Base-by-base conservation (phyloP, 2,888 invertebrate species). In the Drosophila parthenogenetica region DNA sequence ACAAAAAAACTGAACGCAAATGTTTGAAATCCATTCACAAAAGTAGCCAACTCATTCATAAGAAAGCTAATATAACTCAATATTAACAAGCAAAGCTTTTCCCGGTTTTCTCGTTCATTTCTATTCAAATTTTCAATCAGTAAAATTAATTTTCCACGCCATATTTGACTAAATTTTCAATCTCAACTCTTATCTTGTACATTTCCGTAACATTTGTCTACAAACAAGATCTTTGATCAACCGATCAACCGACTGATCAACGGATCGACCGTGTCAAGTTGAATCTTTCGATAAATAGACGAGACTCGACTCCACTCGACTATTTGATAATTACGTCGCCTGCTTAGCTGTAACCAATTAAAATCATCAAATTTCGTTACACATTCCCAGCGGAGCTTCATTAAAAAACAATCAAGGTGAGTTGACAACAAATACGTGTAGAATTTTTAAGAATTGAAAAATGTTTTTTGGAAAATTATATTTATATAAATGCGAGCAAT, bases 291-390 rank as follows among this genome's bases (percentile, higher is more conserved):
- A 60, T 63, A 72, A 65, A 65, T 51, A 63, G 45, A 59, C 45
- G 49, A 61, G 59, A 72, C 22, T 22, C 22, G 5, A 5, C 5
- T 22, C 22, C 1, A 5, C 5, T 22, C 22, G 22, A 22, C 43
- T 60, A 73, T 63, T 29, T 57, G 54, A 85, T 85, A 79, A 82
- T 79, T 79, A 79, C 69, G 45, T 60, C 64, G 83, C 73, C 77
- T 75, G 65, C 62, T 79, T 46, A 69, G 55, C 77, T 77, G 77
- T 79, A 74, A 64, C 79, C 84, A 81, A 87, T 87, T 84, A 83
- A 87, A 87, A 74, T 79, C 77, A 87, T 84, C 68, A 83, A 83
- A 83, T 79, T 86, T 66, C 76, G 84, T 78, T 86, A 82, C 87
- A 78, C 81, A 86, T 85, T 78, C 73, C 57, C 79, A 45, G 68